Base-by-base conservation (phyloP, 2,888 invertebrate genomes). In the Tineola bisselliella region DNA sequence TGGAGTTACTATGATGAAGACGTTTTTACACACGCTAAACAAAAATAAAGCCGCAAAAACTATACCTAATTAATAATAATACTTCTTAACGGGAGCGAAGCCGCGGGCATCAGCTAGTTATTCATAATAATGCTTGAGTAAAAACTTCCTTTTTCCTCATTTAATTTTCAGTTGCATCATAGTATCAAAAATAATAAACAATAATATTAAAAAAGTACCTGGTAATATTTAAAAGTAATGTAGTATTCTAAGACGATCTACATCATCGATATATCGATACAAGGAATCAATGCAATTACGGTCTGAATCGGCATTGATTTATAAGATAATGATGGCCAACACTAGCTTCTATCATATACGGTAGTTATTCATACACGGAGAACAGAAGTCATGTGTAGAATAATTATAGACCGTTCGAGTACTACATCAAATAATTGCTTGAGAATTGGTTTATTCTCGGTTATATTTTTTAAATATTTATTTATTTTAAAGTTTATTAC, bases 261-360 rank as follows among this genome's bases (percentile, higher is more conserved):
- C 48, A 48, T 17, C 48, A 17, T 17, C 48, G 54, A 54, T 54
- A 54, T 54, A 68, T 69, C 69, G 73, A 70, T 72, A 64, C 66
- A 59, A 33, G 64, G 68, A 69, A 75, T 73, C 73, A 69, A 65
- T 70, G 74, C 77, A 78, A 79, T 78, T 78, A 78, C 74, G 69
- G 74, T 69, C 74, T 69, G 74, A 71, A 73, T 72, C 69, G 71
- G 68, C 67, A 68, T 71, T 80, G 83, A 84, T 82, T 83, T 84
- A 84, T 82, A 73, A 73, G 81, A 81, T 83, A 84, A 83, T 82
- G 78, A 79, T 19, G 44, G 43, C 30, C 61, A 33, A 30, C 48
- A 61, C 52, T 58, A 58, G 58, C 54, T 25, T 10, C 54, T 54
- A 54, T 54, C 73, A 70, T 68, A 68, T 68, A 64, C 66, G 61